These are phyloP conservation scores for Cremastobaeus sp. DNA, from an alignment of 2,888 invertebrate species.

Conservation along the genomic window DNA sequence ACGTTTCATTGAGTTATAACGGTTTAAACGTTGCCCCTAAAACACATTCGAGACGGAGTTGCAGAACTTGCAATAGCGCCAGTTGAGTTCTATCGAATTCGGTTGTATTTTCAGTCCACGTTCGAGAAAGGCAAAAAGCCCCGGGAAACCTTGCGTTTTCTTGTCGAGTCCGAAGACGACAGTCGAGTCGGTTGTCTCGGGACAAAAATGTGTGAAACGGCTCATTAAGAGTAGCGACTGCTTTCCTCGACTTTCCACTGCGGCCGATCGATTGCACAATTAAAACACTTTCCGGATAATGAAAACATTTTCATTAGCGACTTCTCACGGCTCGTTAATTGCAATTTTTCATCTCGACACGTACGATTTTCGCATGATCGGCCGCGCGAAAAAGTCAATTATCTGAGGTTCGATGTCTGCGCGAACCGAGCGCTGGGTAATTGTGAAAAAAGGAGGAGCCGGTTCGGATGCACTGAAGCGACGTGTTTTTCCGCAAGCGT, in stretches of 20 bases:
- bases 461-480: constrained; percentile 2
- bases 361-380: constrained; percentile 25
- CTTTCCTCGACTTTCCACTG: constrained; percentile 44
- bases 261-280: constrained; percentile 22
- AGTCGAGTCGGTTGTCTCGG: no score
- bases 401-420: constrained; percentile 22
- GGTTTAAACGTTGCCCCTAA: no score
- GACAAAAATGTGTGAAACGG: constrained; percentile 35
- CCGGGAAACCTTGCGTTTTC: no score
- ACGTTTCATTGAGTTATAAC: no score
- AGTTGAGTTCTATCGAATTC: no score
- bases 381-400: constrained; percentile 54
- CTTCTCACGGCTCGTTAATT: constrained; percentile 28
- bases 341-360: constrained; percentile 46
- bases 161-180: no score
- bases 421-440: constrained; percentile 32
- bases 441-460: constrained; percentile 29
- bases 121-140: no score
- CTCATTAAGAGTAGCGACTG: constrained; percentile 25
- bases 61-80: no score
- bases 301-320: constrained; percentile 53
- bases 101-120: no score
- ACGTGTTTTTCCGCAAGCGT: constrained; percentile 53
- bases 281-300: constrained; percentile 40
- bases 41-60: no score